A percentile compares a stretch with the other conserved stretches of the same genome.
Evolutionary conservation across 2,113 vertebrate species (phyloP).

Genomic region (Phrynosoma platyrhinos): DNA sequence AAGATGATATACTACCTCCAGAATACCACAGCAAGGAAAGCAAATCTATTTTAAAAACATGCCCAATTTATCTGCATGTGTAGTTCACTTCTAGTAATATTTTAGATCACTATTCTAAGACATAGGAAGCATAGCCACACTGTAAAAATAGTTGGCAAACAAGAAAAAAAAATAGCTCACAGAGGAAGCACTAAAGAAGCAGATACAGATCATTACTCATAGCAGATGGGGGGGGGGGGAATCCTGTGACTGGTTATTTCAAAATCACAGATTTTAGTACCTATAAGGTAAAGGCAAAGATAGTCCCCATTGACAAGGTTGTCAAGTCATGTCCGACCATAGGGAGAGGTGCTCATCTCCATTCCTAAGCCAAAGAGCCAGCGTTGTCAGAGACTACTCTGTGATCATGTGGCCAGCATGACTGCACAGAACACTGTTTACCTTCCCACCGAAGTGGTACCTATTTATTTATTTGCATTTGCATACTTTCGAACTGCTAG

Average conservation of each 20-base stretch:
- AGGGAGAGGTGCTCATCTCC: too few species aligned
- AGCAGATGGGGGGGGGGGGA: background rate
- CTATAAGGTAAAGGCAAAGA: too few species aligned
- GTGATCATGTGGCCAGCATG: too few species aligned
- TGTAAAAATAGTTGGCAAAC: background rate
- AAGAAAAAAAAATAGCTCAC: background rate
- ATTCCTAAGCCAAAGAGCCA: too few species aligned
- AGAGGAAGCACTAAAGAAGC: background rate
- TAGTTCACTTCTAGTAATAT: background rate
- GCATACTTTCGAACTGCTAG: too few species aligned
- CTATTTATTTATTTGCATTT: too few species aligned
- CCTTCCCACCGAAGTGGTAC: too few species aligned
- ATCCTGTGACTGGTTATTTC: background rate
- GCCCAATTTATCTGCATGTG: background rate
- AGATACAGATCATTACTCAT: background rate
- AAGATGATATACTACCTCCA: background rate
- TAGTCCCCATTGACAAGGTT: too few species aligned
- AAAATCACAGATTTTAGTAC: background rate
- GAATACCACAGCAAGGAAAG: background rate
- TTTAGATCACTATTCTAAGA: background rate
- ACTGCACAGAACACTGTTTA: too few species aligned
- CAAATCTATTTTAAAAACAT: background rate
- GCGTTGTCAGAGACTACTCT: too few species aligned
- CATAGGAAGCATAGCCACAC: background rate
- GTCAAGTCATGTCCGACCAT: too few species aligned